phyloP scores from a whole-genome alignment of 30 jellyfish, hydroid and myxozoan genomes.

The Morbakka virulenta region DNA sequence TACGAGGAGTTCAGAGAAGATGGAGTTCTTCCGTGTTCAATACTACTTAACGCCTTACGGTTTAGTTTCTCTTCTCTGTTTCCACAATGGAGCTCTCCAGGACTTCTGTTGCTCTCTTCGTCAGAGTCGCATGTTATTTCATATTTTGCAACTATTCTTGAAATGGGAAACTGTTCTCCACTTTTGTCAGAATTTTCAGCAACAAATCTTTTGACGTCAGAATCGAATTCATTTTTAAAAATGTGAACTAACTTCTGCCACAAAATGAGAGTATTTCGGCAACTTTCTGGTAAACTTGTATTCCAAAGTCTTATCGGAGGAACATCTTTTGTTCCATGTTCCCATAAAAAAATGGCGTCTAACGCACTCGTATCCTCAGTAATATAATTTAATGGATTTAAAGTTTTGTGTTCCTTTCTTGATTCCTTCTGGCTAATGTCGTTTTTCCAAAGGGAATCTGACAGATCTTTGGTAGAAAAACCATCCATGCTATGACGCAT shows the following conservation, averaged over 20 bases:
- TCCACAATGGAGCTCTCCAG: background rate
- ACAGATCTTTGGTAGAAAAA: background rate
- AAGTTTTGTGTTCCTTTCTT: background rate
- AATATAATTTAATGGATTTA: background rate
- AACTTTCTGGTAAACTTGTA: constrained; percentile 15
- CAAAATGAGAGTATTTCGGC: constrained; percentile 45
- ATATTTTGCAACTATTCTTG: constrained; percentile 33
- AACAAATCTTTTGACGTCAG: constrained; percentile 55
- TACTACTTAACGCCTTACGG: background rate
- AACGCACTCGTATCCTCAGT: constrained; percentile 5
- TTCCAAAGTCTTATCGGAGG: constrained; percentile 82
- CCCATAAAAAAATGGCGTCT: constrained; percentile 86
- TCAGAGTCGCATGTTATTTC: background rate
- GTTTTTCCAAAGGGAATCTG: background rate
- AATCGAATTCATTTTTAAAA: constrained; percentile 53
- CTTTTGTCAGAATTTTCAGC: constrained; percentile 41
- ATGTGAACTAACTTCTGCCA: constrained; percentile 62
- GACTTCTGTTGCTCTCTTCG: background rate
- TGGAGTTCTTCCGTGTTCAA: background rate
- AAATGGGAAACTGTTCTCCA: constrained; percentile 59
- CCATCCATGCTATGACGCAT: background rate
- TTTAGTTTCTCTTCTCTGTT: background rate
- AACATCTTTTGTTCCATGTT: constrained; percentile 72
- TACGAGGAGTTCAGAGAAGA: background rate
- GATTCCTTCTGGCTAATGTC: background rate